phyloP scores from a whole-genome alignment of 92 coral and sea anemone genomes.

The Epizoanthus illoricatus region DNA sequence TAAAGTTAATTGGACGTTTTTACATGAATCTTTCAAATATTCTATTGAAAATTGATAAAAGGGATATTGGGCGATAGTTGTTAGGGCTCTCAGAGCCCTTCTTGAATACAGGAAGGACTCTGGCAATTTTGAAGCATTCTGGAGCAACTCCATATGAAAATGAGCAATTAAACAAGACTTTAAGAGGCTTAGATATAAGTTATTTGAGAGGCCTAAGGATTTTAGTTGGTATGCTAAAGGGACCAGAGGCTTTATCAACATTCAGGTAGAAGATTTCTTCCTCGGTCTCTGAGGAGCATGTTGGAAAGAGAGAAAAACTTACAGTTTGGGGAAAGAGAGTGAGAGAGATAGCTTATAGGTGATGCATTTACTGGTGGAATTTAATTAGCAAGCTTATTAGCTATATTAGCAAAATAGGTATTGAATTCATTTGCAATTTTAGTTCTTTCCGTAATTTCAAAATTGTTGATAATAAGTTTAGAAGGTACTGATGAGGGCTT shows the following conservation, averaged over 20 bases:
- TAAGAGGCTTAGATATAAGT: constrained; percentile 43
- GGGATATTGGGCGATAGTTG: constrained; percentile 56
- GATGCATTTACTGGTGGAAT: constrained; percentile 2
- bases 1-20: no score
- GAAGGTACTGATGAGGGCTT: constrained; percentile 15
- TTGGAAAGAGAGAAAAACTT: constrained; percentile 50
- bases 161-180: constrained; percentile 47
- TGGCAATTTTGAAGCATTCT: constrained; percentile 44
- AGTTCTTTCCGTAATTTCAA: constrained; percentile 10
- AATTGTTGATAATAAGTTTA: constrained; percentile 33
- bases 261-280: constrained; percentile 46
- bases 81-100: constrained; percentile 42
- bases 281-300: constrained; percentile 45
- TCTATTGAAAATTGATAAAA: constrained; percentile 22
- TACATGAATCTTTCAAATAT: no score
- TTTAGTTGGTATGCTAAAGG: constrained; percentile 45
- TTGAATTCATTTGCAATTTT: constrained; percentile 32
- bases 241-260: not conserved
- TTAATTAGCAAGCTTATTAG: constrained; percentile 6
- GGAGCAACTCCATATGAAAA: constrained; percentile 49
- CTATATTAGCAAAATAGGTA: constrained; percentile 23
- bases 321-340: constrained; percentile 10
- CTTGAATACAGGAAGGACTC: constrained; percentile 42
- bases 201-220: constrained; percentile 42
- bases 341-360: not conserved